These are phyloP conservation scores for Nephrotoma flavescens DNA, from an alignment of 2,888 invertebrate species.

Conservation along the genomic window DNA sequence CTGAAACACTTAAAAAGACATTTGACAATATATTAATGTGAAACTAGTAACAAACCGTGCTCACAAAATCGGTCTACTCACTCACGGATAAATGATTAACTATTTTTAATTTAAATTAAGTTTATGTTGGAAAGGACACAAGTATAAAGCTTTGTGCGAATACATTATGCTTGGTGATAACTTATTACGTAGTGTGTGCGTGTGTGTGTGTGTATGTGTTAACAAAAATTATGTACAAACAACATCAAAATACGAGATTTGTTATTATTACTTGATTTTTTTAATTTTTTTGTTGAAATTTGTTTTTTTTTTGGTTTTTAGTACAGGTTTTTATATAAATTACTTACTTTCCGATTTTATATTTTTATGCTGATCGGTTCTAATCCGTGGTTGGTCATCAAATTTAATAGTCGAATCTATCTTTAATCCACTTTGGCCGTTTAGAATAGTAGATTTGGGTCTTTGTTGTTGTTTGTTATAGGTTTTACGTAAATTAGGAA, in stretches of 20 bases:
- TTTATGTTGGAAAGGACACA: not conserved
- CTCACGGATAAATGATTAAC: not conserved
- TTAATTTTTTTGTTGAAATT: not conserved
- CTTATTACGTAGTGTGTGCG: not conserved
- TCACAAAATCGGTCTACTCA: not conserved
- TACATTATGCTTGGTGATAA: not conserved
- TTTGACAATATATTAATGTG: not conserved
- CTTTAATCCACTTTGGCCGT: conserved; percentile 11
- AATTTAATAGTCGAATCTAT: conserved; percentile 9
- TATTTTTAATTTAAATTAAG: not conserved
- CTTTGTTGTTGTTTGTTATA: conserved; percentile 19
- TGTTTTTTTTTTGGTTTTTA: not conserved
- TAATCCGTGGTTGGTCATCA: conserved; percentile 19
- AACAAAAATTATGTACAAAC: conserved; percentile 1
- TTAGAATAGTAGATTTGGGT: conserved; percentile 22
- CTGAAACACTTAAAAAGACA: not conserved
- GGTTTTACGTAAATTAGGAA: conserved; percentile 13
- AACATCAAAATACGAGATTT: not conserved
- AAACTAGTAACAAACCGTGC: not conserved
- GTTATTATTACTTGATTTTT: not conserved
- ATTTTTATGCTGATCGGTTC: conserved; percentile 29
- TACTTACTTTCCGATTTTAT: conserved; percentile 32
- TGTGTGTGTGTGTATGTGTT: not conserved
- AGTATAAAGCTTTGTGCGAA: not conserved
- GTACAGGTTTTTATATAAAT: not conserved